Base-by-base conservation (phyloP, 2,888 invertebrate genomes). In the Asteroscopus sphinx region DNA sequence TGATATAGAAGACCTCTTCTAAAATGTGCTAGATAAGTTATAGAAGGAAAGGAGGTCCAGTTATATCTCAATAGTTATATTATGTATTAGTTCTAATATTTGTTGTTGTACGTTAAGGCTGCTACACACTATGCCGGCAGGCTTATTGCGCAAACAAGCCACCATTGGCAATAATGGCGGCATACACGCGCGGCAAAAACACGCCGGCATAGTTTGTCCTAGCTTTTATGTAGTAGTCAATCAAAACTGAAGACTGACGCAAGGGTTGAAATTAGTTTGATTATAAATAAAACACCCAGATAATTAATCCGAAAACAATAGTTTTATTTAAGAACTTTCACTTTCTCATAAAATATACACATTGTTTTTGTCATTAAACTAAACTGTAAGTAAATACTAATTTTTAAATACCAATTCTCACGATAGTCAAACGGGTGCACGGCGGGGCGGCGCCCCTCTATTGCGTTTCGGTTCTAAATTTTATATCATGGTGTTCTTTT, bases 291-390 rank as follows among this genome's bases (percentile, higher is more conserved):
- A 94, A 94, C 93, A 82, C 87, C 49, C 78, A 80, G 68, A 79
- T 89, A 88, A 90, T 91, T 94, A 94, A 94, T 94, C 94, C 94
- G 94, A 94, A 94, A 94, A 94, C 94, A 94, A 94, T 94, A 93
- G 94, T 94, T 94, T 93, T 94, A 94, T 94, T 94, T 93, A 93
- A 93, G 93, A 93, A 93, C 91, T 91, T 92, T 93, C 92, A 92
- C 90, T 92, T 93, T 93, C 89, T 94, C 94, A 93, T 94, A 94
- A 94, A 93, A 94, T 94, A 94, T 94, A 94, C 94, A 94, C 94
- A 93, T 93, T 94, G 93, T 93, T 93, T 92, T 93, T 93, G 92
- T 92, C 91, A 92, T 91, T 93, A 92, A 93, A 94, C 93, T 94
- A 94, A 93, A 93, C 87, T 92, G 93, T 93, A 93, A 93, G 94